phyloP scores from a whole-genome alignment of 2,888 invertebrate species.

The Marasmarcha lunaedactyla region DNA sequence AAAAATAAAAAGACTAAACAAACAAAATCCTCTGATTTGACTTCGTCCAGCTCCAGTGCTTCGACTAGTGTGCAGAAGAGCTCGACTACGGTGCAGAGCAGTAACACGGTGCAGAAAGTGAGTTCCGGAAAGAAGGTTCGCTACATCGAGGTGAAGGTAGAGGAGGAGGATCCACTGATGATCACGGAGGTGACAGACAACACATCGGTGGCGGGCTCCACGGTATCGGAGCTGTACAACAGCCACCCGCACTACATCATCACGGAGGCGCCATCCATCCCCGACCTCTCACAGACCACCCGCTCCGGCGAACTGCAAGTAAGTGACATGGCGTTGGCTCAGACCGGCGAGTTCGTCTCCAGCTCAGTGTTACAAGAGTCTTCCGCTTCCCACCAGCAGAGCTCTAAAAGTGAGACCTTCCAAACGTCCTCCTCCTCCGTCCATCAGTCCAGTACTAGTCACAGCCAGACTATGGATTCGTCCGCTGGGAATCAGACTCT shows the following conservation, averaged over 20 bases:
- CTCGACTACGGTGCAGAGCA: constrained; percentile 48
- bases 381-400: constrained; percentile 48
- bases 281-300: constrained; percentile 52
- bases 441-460: constrained; percentile 46
- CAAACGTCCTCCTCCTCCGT: constrained; percentile 53
- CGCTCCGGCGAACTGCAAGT: constrained; percentile 43
- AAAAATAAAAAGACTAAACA: constrained; percentile 68
- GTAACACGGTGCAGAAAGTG: constrained; percentile 50
- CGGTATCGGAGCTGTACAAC: constrained; percentile 59
- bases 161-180: constrained; percentile 66
- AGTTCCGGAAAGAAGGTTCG: constrained; percentile 62
- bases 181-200: constrained; percentile 63
- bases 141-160: constrained; percentile 65
- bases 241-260: constrained; percentile 67
- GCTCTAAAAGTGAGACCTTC: constrained; percentile 50
- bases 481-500: constrained; percentile 44
- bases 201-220: constrained; percentile 57
- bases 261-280: constrained; percentile 61
- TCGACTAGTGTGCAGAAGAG: constrained; percentile 60
- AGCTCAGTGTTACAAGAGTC: constrained; percentile 47
- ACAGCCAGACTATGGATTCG: constrained; percentile 46
- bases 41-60: constrained; percentile 39
- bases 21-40: constrained; percentile 51
- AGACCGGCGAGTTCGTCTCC: constrained; percentile 54
- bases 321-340: constrained; percentile 56